Evolutionary conservation across 64 coral and sea anemone species (phyloP).

Genomic region (Orbicella faveolata): DNA sequence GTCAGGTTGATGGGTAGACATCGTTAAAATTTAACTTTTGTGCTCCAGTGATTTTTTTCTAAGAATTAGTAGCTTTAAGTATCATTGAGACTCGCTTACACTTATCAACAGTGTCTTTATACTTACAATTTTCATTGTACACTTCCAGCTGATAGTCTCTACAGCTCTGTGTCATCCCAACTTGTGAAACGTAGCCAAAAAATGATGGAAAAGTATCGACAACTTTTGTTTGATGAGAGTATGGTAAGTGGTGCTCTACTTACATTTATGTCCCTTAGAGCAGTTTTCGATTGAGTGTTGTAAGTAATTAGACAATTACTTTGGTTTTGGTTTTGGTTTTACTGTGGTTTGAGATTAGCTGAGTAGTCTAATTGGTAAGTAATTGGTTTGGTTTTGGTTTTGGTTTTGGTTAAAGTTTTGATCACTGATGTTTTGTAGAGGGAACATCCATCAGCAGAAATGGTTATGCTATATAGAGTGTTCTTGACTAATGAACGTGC

Average conservation of each 20-base stretch:
- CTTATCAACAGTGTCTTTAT: neutral
- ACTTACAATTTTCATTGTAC: neutral
- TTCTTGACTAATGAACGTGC: conserved; percentile 88
- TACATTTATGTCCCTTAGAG: too few species aligned
- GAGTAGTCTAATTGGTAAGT: neutral
- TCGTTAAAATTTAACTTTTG: neutral
- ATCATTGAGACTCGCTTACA: neutral
- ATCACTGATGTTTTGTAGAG: conserved; percentile 35
- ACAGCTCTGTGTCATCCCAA: conserved; percentile 64
- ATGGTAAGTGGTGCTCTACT: conserved; percentile 53
- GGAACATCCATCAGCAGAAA: conserved; percentile 87
- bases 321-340: neutral
- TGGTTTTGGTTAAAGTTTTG: neutral
- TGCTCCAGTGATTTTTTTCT: neutral
- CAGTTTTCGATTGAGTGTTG: too few species aligned
- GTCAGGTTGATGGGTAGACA: too few species aligned
- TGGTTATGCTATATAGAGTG: conserved; percentile 92
- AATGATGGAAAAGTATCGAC: conserved; percentile 86
- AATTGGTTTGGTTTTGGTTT: neutral
- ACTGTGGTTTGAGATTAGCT: neutral
- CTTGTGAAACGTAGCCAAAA: conserved; percentile 76
- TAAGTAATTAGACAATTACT: too few species aligned
- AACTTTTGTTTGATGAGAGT: conserved; percentile 77
- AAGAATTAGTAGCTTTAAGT: neutral
- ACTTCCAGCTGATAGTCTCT: conserved; percentile 58